Base-by-base conservation (phyloP, 2,888 invertebrate genomes). In the Melinaea marsaeus region DNA sequence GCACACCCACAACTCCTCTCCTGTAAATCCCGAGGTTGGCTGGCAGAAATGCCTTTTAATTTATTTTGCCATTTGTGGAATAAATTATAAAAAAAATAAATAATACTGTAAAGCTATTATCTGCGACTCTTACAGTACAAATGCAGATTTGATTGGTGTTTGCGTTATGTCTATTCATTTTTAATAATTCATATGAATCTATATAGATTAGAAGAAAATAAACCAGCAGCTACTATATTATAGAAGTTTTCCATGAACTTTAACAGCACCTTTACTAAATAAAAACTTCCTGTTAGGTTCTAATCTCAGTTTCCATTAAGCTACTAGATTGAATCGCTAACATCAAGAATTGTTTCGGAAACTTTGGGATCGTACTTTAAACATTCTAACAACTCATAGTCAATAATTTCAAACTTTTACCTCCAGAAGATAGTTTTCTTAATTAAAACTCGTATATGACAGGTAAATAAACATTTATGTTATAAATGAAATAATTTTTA, bases 311-410 rank as follows among this genome's bases (percentile, higher is more conserved):
- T 66, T 58, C 47, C 62, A 66, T 71, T 65, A 65, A 58, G 57
- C 61, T 61, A 62, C 42, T 11, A 68, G 65, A 71, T 67, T 68
- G 64, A 68, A 67, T 68, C 67, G 57, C 60, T 58, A 61, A 61
- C 57, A 47, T 65, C 65, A 60, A 68, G 67, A 66, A 67, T 68
- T 58, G 69, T 73, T 66, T 69, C 68, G 60, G 68, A 73, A 66
- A 71, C 64, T 71, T 57, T 57, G 59, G 58, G 61, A 57, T 48
- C 55, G 55, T 61, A 61, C 56, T 59, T 59, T 54, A 45, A 71
- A 74, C 69, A 74, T 67, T 63, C 65, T 61, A 64, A 57, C 57
- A 64, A 61, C 60, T 70, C 62, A 68, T 61, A 61, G 59, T 61
- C 62, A 57, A 63, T 60, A 65, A 63, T 55, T 64, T 60, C 35